Evolutionary conservation across 2,113 vertebrate species (phyloP), one percentile per base, ranked within the genome.

Genomic region (Albula glossodonta): DNA sequence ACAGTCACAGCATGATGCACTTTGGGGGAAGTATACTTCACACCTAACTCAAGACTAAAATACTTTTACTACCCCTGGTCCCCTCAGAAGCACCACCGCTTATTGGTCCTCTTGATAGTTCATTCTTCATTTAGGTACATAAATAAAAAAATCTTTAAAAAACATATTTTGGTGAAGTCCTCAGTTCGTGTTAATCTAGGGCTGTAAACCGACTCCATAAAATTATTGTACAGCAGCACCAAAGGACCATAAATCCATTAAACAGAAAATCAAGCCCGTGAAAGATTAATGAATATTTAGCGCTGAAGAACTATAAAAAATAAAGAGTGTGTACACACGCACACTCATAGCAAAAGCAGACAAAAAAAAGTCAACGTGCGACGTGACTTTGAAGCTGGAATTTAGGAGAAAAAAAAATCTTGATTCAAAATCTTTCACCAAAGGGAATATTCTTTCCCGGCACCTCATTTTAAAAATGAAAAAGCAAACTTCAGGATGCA

Each of bases 231-330:
- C 9, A 25, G n/a, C 60, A 70, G 83, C 13, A 53, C 52, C 53
- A 22, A 56, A 57, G 53, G 53, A 78, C 52, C 31, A 41, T 48
- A 57, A 85, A 60, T 60, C 41, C 48, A 66, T 63, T 83, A 60
- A 78, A 52, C 70, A 85, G 51, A 78, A n/a, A 79, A 53, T 85
- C 51, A 79, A 81, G 74, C 77, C 11, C 9, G 83, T 25, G 49
- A 63, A 51, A 83, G 22, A 83, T 83, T 49, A 85, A 79, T 80
- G 51, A 60, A 85, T 49, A 25, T 51, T 53, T 22, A n/a, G n/a
- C 80, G 11, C 51, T 25, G 22, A 52, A 53, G n/a, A 53, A 51
- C 8, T n/a, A 49, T 49, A 52, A 2, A 53, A 52, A 74, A 74
- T n/a, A 31, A 10, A 22, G n/a, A 31, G 4, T 74, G 25, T 74